Conservation (phyloP, 2,888 invertebrate genomes). For the Fragum fragum region DNA sequence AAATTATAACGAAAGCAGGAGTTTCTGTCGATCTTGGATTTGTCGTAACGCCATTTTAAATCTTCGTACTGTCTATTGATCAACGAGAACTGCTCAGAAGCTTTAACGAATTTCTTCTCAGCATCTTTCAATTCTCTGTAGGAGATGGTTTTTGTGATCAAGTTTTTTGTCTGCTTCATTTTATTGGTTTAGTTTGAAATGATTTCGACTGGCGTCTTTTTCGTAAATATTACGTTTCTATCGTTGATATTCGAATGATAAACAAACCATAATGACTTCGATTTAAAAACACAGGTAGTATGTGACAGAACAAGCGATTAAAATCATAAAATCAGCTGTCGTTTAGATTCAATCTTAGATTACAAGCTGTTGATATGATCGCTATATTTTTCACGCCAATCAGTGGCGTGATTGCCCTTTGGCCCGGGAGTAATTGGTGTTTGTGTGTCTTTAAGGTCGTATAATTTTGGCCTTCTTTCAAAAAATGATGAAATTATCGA, state of each 20-base stretch:
- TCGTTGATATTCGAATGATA: background rate
- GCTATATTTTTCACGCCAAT: background rate
- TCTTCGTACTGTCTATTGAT: conserved; percentile 12
- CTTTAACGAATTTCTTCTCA: conserved; percentile 15
- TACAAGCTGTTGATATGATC: background rate
- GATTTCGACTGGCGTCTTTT: background rate
- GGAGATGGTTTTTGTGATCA: background rate
- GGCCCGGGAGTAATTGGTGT: background rate
- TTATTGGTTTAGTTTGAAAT: background rate
- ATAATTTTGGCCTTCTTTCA: too few relatives aligned
- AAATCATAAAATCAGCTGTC: conserved; percentile 4
- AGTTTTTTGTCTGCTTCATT: conserved; percentile 13
- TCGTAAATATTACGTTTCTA: background rate
- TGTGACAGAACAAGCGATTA: background rate
- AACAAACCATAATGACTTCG: background rate
- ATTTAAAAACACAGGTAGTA: background rate
- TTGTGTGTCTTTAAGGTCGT: too few relatives aligned
- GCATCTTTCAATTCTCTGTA: conserved; percentile 12
- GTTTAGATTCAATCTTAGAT: background rate
- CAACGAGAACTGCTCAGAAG: conserved; percentile 10
- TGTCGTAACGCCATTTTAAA: conserved; percentile 16
- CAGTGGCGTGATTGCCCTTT: background rate
- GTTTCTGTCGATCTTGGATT: conserved; percentile 4
- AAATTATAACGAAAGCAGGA: conserved; percentile 2
- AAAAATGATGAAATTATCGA: too few relatives aligned